Evolutionary conservation across 1,140 invertebrate genomes (phyloP).

Genomic region (Proales similis): DNA sequence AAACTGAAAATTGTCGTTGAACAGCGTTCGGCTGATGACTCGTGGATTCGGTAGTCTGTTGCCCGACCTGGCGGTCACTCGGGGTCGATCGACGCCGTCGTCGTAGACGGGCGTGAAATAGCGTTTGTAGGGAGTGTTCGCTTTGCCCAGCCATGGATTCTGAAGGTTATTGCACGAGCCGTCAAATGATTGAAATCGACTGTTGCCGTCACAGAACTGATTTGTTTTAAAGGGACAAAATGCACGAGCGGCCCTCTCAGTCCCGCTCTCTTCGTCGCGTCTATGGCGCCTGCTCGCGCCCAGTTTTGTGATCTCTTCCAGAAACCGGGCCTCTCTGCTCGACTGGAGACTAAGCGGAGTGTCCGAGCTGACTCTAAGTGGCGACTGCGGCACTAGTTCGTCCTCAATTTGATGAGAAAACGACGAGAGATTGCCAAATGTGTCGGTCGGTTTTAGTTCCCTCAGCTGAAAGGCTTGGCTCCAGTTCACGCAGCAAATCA

Average conservation of each 20-base stretch:
- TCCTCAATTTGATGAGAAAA: no score
- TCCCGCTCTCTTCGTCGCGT: no score
- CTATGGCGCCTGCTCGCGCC: no score
- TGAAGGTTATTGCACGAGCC: constrained; percentile 33
- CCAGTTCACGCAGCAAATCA: no score
- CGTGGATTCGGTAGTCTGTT: constrained; percentile 12
- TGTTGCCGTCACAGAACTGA: constrained; percentile 6
- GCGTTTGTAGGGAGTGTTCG: constrained; percentile 32
- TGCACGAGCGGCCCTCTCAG: constrained; percentile 20
- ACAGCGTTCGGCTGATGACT: constrained; percentile 1
- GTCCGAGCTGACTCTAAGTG: background rate
- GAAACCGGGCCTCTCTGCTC: background rate
- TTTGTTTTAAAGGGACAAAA: constrained; percentile 36
- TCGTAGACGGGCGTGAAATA: constrained; percentile 28
- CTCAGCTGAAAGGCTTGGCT: no score
- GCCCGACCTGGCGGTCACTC: background rate
- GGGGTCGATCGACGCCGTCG: background rate
- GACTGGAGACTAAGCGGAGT: constrained; percentile 4
- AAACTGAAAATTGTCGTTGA: constrained; percentile 6
- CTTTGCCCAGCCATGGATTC: constrained; percentile 22
- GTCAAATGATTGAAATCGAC: constrained; percentile 26
- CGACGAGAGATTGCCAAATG: no score
- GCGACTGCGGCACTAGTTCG: background rate
- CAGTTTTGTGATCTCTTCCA: constrained; percentile 1
- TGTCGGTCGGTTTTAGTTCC: no score